Percentiles rank a stretch among this genome's conserved stretches.
Conservation (phyloP, 2,888 invertebrate species). For the Dione vanillae region DNA sequence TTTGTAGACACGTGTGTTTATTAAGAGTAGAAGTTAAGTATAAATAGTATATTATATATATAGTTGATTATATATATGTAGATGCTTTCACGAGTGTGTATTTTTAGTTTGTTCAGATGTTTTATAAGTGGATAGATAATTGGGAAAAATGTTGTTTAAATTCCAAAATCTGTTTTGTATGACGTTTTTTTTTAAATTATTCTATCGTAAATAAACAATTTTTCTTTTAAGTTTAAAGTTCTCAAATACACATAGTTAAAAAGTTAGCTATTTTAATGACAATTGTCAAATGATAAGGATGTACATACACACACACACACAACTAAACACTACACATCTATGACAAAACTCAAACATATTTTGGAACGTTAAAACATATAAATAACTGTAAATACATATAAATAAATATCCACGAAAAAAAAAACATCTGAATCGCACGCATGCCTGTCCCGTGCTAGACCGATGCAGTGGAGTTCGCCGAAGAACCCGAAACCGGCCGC, state of each 20-base stretch:
- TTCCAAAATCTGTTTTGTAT: constrained; percentile 17
- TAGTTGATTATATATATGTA: constrained; percentile 39
- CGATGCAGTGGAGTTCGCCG: constrained; percentile 96
- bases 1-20: constrained; percentile 10
- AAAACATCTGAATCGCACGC: constrained; percentile 42
- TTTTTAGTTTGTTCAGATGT: constrained; percentile 44
- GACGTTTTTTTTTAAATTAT: not conserved
- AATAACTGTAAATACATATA: not conserved
- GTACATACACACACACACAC: not conserved
- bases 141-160: not conserved
- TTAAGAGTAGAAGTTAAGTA: constrained; percentile 19
- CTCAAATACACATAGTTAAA: no score
- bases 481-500: constrained; percentile 93
- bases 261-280: no score
- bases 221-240: no score
- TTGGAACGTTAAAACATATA: not conserved
- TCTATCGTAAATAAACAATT: not conserved
- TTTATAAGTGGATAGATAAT: constrained; percentile 31
- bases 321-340: not conserved
- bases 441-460: constrained; percentile 80
- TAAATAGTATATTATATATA: not conserved
- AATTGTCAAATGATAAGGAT: no score
- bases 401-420: constrained; percentile 32
- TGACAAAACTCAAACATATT: constrained; percentile 9
- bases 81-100: constrained; percentile 50